Percentiles rank a stretch among this genome's conserved stretches.
phyloP scores from a whole-genome alignment of 2,888 invertebrate species.

The Tenthredo distinguenda region DNA sequence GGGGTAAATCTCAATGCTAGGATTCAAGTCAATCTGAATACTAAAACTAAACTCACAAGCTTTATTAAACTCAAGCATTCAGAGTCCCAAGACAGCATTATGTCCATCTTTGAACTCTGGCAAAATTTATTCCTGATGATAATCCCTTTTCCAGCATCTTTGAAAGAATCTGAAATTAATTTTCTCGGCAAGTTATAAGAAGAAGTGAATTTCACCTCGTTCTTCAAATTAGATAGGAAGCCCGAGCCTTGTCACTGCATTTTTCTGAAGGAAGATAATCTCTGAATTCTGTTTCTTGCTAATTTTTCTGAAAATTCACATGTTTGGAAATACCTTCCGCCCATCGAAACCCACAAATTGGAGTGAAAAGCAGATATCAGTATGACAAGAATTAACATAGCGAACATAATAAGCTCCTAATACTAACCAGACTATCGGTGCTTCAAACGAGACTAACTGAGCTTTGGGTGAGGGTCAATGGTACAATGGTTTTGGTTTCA shows the following conservation, averaged over 20 bases:
- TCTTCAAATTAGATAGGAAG: not conserved
- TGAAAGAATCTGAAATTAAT: not conserved
- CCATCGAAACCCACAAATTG: not conserved
- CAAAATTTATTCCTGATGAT: not conserved
- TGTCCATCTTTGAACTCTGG: not conserved
- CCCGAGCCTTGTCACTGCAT: not conserved
- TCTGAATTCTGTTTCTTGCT: not conserved
- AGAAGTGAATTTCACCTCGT: not conserved
- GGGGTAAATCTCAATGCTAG: not conserved
- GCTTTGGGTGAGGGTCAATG: conserved; percentile 44
- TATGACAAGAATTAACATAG: not conserved
- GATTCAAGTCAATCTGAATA: not conserved
- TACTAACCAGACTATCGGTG: not conserved
- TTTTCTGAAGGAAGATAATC: not conserved
- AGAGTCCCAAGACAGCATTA: not conserved
- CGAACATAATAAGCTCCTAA: not conserved
- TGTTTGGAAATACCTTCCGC: not conserved
- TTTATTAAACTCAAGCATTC: not conserved
- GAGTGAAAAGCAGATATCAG: not conserved
- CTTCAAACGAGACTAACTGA: conserved; percentile 29
- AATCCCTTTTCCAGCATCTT: not conserved
- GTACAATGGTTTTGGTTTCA: conserved; percentile 70
- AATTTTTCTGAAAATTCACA: not conserved
- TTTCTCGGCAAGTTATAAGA: not conserved
- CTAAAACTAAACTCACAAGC: not conserved